Evolutionary conservation across 2,797 vertebrate species (phyloP), one percentile per base, ranked within the genome.

Genomic region (Cyprinella venusta): DNA sequence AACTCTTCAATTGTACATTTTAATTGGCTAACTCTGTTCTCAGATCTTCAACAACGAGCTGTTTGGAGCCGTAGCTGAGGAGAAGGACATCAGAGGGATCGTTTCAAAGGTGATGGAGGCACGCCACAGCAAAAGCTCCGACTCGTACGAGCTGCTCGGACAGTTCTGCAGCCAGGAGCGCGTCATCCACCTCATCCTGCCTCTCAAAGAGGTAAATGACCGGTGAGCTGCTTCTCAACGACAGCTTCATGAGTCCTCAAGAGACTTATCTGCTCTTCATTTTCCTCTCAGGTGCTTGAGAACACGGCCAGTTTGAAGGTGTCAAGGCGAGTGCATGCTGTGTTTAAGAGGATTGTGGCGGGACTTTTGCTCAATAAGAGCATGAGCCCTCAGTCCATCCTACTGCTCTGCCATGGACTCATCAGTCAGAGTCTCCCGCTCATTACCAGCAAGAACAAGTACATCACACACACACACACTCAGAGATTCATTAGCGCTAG

Each of bases 21-120:
- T 76, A 0, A 45, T 69, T 5, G 8, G 7, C 70, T 84, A 30
- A 86, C 13, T n/a, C 24, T 52, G n/a, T 48, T 59, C 5, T 0
- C 15, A 89, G 98, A 95, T 99, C 89, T 99, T 98, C 91, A 98
- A 98, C 91, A 96, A 95, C 0, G 98, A 99, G 90, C 92, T 99
- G 80, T 99, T 99, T 52, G 98, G 98, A 1, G 87, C 94, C 0
- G 56, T 99, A 65, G 97, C 98, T 0, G 98, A 97, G 91, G 97
- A 99, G 90, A 99, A 99, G 85, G 97, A 97, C 68, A 96, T 99
- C 67, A 98, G 96, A 76, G 97, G 97, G 48, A 99, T 99, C 8
- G 92, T 97, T 71, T 98, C 97, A 81, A 99, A 99, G 90, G 91
- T 97, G 86, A 98, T 99, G 97, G 98, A 99, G 91, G 98, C 98